Conservation (phyloP, 2,797 vertebrate species). For the Arrhamphus sclerolepis region DNA sequence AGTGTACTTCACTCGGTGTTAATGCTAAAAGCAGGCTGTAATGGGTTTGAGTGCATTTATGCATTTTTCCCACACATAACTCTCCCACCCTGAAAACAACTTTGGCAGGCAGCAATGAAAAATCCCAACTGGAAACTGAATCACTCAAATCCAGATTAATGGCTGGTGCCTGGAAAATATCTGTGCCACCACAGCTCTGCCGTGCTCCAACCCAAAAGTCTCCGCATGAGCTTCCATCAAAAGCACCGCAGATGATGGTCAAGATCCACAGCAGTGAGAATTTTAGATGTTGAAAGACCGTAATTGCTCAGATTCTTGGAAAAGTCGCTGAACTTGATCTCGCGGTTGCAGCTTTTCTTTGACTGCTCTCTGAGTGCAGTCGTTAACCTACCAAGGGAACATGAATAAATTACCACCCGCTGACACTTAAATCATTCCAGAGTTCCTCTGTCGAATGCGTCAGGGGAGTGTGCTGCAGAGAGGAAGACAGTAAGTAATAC, state of each 20-base stretch:
- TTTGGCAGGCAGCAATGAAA: conserved; percentile 58
- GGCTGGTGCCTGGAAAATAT: conserved; percentile 50
- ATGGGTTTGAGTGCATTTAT: conserved; percentile 65
- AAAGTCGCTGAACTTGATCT: conserved; percentile 54
- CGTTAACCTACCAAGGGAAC: conserved; percentile 53
- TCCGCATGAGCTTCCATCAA: conserved; percentile 19
- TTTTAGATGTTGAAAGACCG: conserved; percentile 52
- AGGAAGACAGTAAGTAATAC: conserved; percentile 35
- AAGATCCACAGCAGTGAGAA: conserved; percentile 46
- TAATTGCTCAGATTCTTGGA: conserved; percentile 54
- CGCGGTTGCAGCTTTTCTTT: conserved; percentile 35
- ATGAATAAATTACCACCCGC: conserved; percentile 63
- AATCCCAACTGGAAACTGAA: conserved; percentile 51
- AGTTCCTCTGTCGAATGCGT: conserved; percentile 37
- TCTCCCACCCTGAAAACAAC: conserved; percentile 57
- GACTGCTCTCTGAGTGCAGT: conserved; percentile 25
- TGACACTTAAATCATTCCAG: conserved; percentile 50
- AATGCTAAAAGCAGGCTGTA: conserved; percentile 68
- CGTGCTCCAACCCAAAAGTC: conserved; percentile 2
- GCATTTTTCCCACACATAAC: conserved; percentile 59
- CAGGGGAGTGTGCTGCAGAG: conserved; percentile 17
- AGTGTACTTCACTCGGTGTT: conserved; percentile 64
- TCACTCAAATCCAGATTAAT: conserved; percentile 52
- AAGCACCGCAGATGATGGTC: conserved; percentile 42
- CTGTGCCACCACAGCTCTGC: conserved; percentile 7